Evolutionary conservation across 2,113 vertebrate genomes (phyloP).

Genomic region (Callaeas wilsoni): DNA sequence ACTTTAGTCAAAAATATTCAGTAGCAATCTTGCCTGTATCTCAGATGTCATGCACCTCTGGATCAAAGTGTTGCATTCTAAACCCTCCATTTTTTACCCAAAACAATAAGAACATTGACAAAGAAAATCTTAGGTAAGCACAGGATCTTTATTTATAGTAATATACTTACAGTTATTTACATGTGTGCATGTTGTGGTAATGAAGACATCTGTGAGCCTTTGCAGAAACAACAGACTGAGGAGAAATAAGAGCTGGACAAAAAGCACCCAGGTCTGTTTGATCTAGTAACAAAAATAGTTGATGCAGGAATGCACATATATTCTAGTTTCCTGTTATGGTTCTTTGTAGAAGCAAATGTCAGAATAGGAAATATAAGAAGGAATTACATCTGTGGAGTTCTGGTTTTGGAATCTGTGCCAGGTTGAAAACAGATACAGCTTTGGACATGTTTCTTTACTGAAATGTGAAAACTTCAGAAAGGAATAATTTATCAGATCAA

Average conservation of each 20-base stretch:
- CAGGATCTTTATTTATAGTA: neutral
- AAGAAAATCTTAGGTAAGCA: neutral
- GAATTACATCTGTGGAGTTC: neutral
- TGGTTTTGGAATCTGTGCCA: neutral
- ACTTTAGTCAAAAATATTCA: neutral
- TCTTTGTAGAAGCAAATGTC: neutral
- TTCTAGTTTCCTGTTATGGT: neutral
- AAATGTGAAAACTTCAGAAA: neutral
- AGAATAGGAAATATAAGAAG: neutral
- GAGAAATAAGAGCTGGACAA: neutral
- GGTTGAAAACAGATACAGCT: neutral
- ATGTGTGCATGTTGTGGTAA: neutral
- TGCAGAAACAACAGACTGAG: neutral
- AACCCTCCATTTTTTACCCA: accelerated
- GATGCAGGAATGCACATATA: neutral
- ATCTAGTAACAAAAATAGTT: neutral
- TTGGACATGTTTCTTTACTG: neutral
- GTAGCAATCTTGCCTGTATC: neutral
- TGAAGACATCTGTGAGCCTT: neutral
- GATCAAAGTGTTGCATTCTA: neutral
- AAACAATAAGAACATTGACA: neutral
- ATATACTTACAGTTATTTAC: neutral
- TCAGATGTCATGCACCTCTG: neutral
- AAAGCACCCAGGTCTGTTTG: neutral
- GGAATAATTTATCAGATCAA: neutral